These are phyloP conservation scores for Heteromurus nitidus DNA, from an alignment of 2,888 invertebrate genomes.

Conservation along the genomic window DNA sequence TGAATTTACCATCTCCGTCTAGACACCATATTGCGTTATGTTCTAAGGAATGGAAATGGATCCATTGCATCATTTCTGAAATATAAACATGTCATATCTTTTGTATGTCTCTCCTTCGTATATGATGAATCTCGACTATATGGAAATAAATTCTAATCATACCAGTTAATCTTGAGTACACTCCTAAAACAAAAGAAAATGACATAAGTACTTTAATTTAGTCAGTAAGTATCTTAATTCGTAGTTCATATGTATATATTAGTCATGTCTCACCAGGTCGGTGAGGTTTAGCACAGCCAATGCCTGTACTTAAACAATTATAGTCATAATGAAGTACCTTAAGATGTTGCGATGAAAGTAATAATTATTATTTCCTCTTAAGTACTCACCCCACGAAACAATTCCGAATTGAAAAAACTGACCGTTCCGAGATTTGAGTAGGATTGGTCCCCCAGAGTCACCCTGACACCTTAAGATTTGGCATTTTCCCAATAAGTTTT, in stretches of 20 bases:
- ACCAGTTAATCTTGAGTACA: conserved; percentile 71
- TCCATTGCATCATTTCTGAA: conserved; percentile 61
- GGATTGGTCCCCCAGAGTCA: conserved; percentile 58
- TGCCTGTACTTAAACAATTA: too few species aligned
- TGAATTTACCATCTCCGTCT: too few species aligned
- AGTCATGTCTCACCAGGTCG: too few species aligned
- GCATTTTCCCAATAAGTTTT: too few species aligned
- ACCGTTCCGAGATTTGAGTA: too few species aligned
- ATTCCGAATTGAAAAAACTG: not conserved
- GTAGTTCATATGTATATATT: too few species aligned
- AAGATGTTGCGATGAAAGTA: not conserved
- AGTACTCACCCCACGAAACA: not conserved
- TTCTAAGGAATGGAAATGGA: conserved; percentile 50
- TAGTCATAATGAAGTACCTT: too few species aligned
- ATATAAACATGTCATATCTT: too few species aligned
- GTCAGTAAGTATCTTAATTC: too few species aligned
- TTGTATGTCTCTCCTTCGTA: not conserved
- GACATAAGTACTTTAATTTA: too few species aligned
- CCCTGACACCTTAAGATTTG: too few species aligned
- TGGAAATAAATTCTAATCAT: not conserved
- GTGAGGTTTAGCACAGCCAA: conserved; percentile 65
- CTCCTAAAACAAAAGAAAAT: too few species aligned
- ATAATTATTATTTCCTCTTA: not conserved
- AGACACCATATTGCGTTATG: conserved; percentile 56
- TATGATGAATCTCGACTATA: not conserved